Percentiles rank a stretch among this genome's conserved stretches.
Conservation (phyloP, 2,888 invertebrate genomes). For the Stenchaetothrips biformis region DNA sequence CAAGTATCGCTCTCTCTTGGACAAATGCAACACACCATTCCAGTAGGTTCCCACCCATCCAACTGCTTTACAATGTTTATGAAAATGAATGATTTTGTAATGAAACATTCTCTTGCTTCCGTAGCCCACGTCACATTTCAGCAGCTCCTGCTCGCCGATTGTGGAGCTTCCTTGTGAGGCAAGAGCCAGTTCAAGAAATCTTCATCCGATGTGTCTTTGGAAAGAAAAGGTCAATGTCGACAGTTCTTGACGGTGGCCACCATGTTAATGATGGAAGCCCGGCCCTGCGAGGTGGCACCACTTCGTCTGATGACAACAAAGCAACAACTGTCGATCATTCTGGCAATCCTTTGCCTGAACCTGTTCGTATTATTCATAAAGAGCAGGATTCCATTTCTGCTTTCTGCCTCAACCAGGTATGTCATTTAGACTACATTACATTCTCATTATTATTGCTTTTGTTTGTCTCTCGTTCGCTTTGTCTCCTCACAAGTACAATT, state of each 20-base stretch:
- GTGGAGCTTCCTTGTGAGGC: conserved; percentile 90
- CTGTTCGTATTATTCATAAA: conserved; percentile 94
- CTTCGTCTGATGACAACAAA: conserved; percentile 24
- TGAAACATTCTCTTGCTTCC: neutral
- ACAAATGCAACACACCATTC: conserved; percentile 94
- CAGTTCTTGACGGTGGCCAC: conserved; percentile 43
- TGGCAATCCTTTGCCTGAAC: conserved; percentile 56
- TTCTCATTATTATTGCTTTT: conserved; percentile 27
- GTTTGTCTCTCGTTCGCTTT: neutral
- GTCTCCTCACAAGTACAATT: neutral
- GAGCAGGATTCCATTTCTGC: conserved; percentile 97
- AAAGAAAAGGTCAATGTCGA: conserved; percentile 58
- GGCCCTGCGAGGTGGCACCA: neutral
- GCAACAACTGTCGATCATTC: neutral
- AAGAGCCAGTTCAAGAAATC: conserved; percentile 87
- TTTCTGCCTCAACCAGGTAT: conserved; percentile 91
- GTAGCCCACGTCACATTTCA: conserved; percentile 59
- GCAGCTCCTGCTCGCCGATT: conserved; percentile 74
- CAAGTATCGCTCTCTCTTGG: conserved; percentile 87
- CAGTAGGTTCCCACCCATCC: conserved; percentile 50
- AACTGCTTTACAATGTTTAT: conserved; percentile 14
- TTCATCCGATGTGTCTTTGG: conserved; percentile 95
- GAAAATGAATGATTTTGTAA: neutral
- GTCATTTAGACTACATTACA: conserved; percentile 17
- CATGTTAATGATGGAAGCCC: neutral